Percentiles rank a stretch among this genome's conserved stretches.
Conservation (phyloP, 1,140 invertebrate species). For the Trichonephila clavata region DNA sequence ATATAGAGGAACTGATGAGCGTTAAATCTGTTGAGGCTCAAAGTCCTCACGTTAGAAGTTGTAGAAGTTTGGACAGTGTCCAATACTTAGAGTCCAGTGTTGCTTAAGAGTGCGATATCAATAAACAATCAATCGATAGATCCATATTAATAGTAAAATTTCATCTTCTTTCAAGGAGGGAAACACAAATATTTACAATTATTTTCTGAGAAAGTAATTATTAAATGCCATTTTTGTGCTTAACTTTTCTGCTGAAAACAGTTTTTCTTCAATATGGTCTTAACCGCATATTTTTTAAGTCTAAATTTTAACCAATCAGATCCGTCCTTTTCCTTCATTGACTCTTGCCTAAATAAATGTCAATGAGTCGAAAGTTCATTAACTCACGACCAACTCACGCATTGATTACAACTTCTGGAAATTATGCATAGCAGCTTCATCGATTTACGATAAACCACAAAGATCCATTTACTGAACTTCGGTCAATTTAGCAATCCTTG, state of each 20-base stretch:
- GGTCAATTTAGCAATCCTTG: slow-evolving; percentile 19
- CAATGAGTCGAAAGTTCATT: slow-evolving; percentile 12
- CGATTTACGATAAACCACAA: slow-evolving; percentile 16
- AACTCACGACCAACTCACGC: not conserved
- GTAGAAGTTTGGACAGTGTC: too few relatives aligned
- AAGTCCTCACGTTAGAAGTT: too few relatives aligned
- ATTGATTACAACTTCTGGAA: not conserved
- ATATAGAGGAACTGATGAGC: too few relatives aligned
- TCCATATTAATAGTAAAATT: too few relatives aligned
- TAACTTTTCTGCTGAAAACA: not conserved
- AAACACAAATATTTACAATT: too few relatives aligned
- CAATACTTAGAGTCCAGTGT: too few relatives aligned
- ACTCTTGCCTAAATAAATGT: not conserved
- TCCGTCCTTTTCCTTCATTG: not conserved
- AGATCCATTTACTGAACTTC: not conserved
- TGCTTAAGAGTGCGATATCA: too few relatives aligned
- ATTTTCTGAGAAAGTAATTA: too few relatives aligned
- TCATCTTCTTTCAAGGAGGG: too few relatives aligned
- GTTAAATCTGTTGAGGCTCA: too few relatives aligned
- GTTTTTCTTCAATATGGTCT: not conserved
- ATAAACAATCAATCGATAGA: too few relatives aligned
- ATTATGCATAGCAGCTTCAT: not conserved
- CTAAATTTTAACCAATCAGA: not conserved
- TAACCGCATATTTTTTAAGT: not conserved
- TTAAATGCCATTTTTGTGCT: too few relatives aligned